Evolutionary conservation across 2,113 vertebrate species (phyloP), one percentile per base, ranked within the genome.

Genomic region (Garra rufa): DNA sequence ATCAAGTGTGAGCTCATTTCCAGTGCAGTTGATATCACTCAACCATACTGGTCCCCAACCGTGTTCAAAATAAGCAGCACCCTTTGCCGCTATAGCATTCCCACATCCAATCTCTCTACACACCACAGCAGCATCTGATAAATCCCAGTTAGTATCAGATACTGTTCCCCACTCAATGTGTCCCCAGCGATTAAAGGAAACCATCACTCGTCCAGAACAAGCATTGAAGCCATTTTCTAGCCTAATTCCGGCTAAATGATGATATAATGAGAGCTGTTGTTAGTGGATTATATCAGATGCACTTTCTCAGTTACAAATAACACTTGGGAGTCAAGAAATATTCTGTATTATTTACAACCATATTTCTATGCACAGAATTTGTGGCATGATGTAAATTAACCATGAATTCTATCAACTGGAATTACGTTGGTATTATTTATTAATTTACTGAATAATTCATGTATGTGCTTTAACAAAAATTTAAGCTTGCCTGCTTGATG

Each of bases 121-220:
- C 11, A 14, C 38, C 38, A 71, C 69, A 14, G 41, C 41, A 24
- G 69, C 69, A 24, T 71, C 69, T 44, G 69, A 3, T 11, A 71
- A 38, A 71, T 71, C 41, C 69, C 41, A 71, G 41, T 6, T 21
- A 71, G n/a, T 15, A 43, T 71, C 69, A 1, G 1, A 71, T 6
- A 71, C 41, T 3, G 69, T 24, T 44, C 69, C 69, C 10, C 5
- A 44, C 69, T 8, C 5, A 14, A 0, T 1, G 11, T 8, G 0
- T 69, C 9, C 9, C 30, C 2, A 41, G 3, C 0, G 19, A 41
- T 69, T 5, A 44, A 44, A 44, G 21, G 1, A 44, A 15, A 71
- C 3, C 11, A 24, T 41, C 69, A 71, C 69, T 71, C 69, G 7
- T 71, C 69, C 69, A 71, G 69, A 71, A 44, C 69, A 71, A 24